These are phyloP conservation scores for Petrocephalus schoutedeni DNA, from an alignment of 2,797 vertebrate genomes.

Conservation along the genomic window DNA sequence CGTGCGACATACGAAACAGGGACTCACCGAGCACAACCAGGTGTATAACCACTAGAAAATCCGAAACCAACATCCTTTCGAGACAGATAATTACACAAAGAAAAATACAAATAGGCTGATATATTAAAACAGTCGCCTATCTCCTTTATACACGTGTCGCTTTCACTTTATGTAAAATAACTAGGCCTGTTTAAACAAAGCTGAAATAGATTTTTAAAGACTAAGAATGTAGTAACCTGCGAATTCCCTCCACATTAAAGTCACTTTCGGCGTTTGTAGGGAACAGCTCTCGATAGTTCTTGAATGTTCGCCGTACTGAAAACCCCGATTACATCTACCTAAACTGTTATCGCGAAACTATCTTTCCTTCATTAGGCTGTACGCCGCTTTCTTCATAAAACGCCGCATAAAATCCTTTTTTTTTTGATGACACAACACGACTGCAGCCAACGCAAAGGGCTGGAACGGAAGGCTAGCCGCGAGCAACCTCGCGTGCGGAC, in stretches of 20 bases:
- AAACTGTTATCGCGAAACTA: background rate
- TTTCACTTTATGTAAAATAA: background rate
- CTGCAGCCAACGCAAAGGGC: background rate
- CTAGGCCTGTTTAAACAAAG: background rate
- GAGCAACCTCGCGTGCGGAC: background rate
- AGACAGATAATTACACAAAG: background rate
- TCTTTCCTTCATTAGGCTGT: background rate
- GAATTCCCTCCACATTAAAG: background rate
- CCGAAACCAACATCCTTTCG: conserved; percentile 10
- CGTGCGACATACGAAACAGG: background rate
- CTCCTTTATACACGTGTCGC: background rate
- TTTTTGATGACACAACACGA: background rate
- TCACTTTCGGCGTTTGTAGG: background rate
- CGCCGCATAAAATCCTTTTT: too few relatives aligned
- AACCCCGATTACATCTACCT: background rate
- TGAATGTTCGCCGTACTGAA: background rate
- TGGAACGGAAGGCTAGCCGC: background rate
- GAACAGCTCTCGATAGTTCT: background rate
- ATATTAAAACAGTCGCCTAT: background rate
- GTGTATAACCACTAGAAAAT: background rate
- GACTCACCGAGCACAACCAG: conserved; percentile 7
- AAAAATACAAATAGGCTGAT: background rate
- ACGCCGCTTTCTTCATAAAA: background rate
- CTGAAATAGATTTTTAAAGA: background rate
- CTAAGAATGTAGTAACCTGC: background rate